Evolutionary conservation across 2,113 vertebrate genomes (phyloP).

Genomic region (Pipa parva): DNA sequence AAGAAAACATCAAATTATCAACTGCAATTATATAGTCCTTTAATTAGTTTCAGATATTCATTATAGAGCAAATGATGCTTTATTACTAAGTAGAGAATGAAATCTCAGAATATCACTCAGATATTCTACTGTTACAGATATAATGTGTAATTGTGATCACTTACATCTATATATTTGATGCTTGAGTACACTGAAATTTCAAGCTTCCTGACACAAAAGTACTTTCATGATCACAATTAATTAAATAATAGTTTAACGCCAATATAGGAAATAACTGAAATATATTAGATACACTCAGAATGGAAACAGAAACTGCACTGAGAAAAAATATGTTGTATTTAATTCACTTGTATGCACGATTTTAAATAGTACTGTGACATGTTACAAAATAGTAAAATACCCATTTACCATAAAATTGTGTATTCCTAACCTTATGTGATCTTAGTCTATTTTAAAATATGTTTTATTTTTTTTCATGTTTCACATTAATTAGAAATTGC

Average conservation of each 20-base stretch:
- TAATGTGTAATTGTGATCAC: slow-evolving; percentile 4
- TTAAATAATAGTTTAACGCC: neutral
- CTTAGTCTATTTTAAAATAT: no score
- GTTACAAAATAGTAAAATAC: no score
- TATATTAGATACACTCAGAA: no score
- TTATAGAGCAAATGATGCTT: slow-evolving; percentile 11
- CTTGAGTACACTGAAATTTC: neutral
- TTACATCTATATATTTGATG: neutral
- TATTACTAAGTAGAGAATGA: neutral
- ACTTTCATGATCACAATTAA: neutral
- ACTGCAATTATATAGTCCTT: slow-evolving; percentile 15
- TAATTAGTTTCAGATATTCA: slow-evolving; percentile 35
- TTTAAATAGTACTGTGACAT: no score
- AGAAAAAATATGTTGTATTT: no score
- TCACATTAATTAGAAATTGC: no score
- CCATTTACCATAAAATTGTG: no score
- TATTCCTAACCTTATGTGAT: no score
- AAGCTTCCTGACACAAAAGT: neutral
- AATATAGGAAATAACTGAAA: no score
- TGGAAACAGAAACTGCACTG: no score
- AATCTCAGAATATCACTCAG: neutral
- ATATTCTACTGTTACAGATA: neutral
- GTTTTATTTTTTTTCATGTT: no score
- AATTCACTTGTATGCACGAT: no score
- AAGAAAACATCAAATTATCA: slow-evolving; percentile 30